Evolutionary conservation across 1,140 invertebrate genomes (phyloP).

Genomic region (Pantala flavescens): DNA sequence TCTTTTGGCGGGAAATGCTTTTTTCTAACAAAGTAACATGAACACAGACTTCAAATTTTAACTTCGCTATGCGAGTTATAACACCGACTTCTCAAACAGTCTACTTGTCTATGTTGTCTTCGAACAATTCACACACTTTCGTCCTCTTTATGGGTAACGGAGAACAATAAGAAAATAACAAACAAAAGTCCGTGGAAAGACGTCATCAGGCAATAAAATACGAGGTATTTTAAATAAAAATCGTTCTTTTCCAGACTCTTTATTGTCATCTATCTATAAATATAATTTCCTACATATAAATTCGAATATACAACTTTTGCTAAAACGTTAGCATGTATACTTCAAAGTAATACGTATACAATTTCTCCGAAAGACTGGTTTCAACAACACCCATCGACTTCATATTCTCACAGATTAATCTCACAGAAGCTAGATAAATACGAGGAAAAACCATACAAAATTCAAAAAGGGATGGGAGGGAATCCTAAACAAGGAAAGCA

Average conservation of each 20-base stretch:
- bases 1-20: no score
- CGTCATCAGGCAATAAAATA: no score
- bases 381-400: not conserved
- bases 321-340: not conserved
- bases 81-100: no score
- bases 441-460: not conserved
- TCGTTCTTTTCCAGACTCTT: not conserved
- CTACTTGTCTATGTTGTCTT: no score
- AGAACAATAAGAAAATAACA: no score
- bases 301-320: slow-evolving; percentile 10
- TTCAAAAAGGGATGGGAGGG: not conserved
- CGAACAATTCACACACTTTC: no score
- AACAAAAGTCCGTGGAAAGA: no score
- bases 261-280: slow-evolving; percentile 10
- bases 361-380: slow-evolving; percentile 1
- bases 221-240: not conserved
- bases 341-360: slow-evolving; percentile 2
- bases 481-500: no score
- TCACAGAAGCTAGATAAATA: not conserved
- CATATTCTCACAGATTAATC: not conserved
- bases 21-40: no score
- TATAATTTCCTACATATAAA: slow-evolving; percentile 11
- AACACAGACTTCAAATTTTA: no score
- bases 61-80: no score
- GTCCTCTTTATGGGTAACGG: no score